Evolutionary conservation across 2,888 invertebrate species (phyloP).

Genomic region (Cactoblastis cactorum): DNA sequence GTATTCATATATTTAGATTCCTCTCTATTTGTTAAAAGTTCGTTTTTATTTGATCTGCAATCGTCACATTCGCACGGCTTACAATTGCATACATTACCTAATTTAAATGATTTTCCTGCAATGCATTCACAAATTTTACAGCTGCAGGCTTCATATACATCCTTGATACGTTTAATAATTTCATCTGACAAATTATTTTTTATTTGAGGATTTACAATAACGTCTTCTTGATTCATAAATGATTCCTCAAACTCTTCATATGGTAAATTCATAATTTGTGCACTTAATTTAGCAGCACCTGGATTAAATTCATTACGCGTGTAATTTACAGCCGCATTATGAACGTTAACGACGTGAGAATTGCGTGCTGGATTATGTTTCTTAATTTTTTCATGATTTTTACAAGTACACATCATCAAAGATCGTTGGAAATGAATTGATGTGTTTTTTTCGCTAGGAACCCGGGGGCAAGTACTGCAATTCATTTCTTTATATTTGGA

Average conservation of each 20-base stretch:
- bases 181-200: constrained; percentile 31
- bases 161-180: constrained; percentile 48
- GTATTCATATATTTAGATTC: background rate
- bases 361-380: background rate
- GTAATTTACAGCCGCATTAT: constrained; percentile 3
- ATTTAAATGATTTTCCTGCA: constrained; percentile 23
- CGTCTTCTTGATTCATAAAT: constrained; percentile 4
- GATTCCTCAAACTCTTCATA: constrained; percentile 35
- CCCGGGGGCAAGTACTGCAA: background rate
- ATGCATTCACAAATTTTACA: constrained; percentile 64
- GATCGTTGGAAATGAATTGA: background rate
- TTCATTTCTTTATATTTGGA: background rate
- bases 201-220: background rate
- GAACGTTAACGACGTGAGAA: background rate
- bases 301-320: constrained; percentile 19
- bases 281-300: constrained; percentile 38
- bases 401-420: background rate
- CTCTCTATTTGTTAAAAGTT: background rate
- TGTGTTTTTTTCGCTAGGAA: background rate
- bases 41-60: constrained; percentile 26
- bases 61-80: constrained; percentile 42
- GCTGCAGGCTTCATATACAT: constrained; percentile 56
- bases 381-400: background rate
- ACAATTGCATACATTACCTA: constrained; percentile 33
- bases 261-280: constrained; percentile 45